A percentile compares a stretch with the other conserved stretches of the same genome.
These are phyloP conservation scores for Oscheius sp. DNA, from an alignment of 2,888 invertebrate species.

Conservation along the genomic window DNA sequence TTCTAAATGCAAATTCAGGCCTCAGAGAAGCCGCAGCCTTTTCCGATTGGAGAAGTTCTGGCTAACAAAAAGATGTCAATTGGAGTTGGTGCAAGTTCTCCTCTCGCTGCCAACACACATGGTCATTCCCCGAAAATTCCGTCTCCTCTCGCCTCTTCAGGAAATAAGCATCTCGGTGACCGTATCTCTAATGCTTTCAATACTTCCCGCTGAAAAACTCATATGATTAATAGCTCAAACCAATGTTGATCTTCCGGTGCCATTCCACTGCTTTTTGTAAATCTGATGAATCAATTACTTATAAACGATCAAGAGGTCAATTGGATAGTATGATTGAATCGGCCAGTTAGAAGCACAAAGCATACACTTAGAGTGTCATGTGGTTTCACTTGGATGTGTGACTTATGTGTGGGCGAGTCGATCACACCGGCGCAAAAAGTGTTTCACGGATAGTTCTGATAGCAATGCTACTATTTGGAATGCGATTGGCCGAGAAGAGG, in stretches of 20 bases:
- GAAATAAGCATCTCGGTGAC: background rate
- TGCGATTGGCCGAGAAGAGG: conserved; percentile 31
- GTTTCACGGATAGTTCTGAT: conserved; percentile 17
- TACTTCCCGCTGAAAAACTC: background rate
- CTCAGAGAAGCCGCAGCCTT: background rate
- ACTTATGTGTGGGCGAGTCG: no score
- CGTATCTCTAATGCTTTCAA: conserved; percentile 1
- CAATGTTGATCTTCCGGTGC: no score
- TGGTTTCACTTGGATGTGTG: no score
- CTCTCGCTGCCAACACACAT: background rate
- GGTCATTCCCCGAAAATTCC: background rate
- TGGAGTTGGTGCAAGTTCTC: background rate
- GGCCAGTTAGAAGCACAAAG: no score
- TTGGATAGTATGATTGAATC: no score
- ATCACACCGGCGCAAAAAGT: background rate
- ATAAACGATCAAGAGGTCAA: no score
- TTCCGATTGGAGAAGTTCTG: background rate
- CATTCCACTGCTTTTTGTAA: no score
- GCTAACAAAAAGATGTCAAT: background rate
- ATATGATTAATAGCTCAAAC: background rate
- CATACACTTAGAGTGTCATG: no score
- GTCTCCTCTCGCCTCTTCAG: background rate
- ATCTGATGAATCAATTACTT: no score
- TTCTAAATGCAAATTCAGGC: background rate
- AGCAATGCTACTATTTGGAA: conserved; percentile 23